A percentile compares a stretch with the other conserved stretches of the same genome.
Conservation (phyloP, 2,113 vertebrate genomes). For the Henicopernis longicauda region DNA sequence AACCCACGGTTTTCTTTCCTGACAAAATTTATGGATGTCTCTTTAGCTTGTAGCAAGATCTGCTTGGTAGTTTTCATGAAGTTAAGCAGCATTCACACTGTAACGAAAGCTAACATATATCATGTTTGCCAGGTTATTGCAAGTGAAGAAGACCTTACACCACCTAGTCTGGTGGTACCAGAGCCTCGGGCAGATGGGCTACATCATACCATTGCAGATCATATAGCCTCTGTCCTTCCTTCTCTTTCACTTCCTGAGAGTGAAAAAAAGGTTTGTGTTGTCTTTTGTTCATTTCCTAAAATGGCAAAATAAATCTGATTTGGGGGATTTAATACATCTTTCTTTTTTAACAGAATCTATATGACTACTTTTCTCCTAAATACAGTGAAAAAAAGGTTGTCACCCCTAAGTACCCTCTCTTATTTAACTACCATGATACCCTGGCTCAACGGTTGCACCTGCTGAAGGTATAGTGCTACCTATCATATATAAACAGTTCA, state of each 20-base stretch:
- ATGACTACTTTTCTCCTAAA: conserved; percentile 57
- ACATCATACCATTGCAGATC: conserved; percentile 66
- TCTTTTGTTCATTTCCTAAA: not conserved
- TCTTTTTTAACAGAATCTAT: conserved; percentile 63
- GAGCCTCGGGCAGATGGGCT: conserved; percentile 51
- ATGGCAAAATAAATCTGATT: not conserved
- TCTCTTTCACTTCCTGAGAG: conserved; percentile 69
- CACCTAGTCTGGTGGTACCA: conserved; percentile 1
- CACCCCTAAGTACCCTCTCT: conserved; percentile 54
- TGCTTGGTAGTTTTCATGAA: not conserved
- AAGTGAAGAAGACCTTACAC: conserved; percentile 64
- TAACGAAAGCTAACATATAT: not conserved
- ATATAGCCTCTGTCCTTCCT: conserved; percentile 76
- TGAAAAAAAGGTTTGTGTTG: conserved; percentile 76
- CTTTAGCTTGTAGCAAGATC: not conserved
- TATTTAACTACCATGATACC: conserved; percentile 80
- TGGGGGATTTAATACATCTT: not conserved
- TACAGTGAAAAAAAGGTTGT: not conserved
- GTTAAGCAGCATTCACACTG: not conserved
- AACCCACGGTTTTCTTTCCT: not conserved
- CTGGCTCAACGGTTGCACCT: conserved; percentile 68
- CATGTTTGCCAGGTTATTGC: conserved; percentile 77
- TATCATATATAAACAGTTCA: not conserved
- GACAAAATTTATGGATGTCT: not conserved
- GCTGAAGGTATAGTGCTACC: conserved; percentile 62